Base-by-base conservation (phyloP, 2,113 vertebrate species). In the Phrynosoma platyrhinos region DNA sequence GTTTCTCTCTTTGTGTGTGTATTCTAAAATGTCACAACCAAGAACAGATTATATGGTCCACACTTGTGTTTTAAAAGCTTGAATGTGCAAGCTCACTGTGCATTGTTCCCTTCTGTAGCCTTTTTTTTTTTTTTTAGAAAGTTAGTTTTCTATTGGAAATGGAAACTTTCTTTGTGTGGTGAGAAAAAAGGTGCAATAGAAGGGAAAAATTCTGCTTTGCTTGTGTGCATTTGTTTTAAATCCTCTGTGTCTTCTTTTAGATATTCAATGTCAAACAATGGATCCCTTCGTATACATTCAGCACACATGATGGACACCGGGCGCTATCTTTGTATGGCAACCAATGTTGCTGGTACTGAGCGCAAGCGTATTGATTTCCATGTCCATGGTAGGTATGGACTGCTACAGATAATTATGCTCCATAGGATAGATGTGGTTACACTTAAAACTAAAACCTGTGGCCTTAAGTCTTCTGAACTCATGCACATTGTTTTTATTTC, bases 271-370 rank as follows among this genome's bases (percentile, higher is more conserved):
- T 85, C 94, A 80, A 97, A 97, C 89, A 97, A 98, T 6, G 99
- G 98, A 2, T 98, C 98, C 52, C 96, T 99, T n/a, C 97, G 87
- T 82, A 98, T 99, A 92, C 93, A 94, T 66, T 96, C 98, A 3
- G 96, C 97, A 2, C 98, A 97, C 9, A 95, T 99, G 82, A 96
- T 96, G 0, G 99, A 99, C 89, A 96, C 97, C 0, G 99, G 99
- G 0, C 96, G 98, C 27, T 99, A 98, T 25, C 89, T 98, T 90
- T 99, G 99, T 79, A 98, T 99, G 98, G 99, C 98, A 52, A 98
- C 98, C 83, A 99, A 98, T 79, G 91, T 94, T 21, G 98, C 98
- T 5, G 99, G 99, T 62, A 98, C 97, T 0, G 97, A 98, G 4
- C 98, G 97, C 87, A 98, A 92, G 88, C 96, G 96, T 90, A 92